Evolutionary conservation across 1,140 invertebrate species (phyloP).

Genomic region (Alviniconcha marisindica): DNA sequence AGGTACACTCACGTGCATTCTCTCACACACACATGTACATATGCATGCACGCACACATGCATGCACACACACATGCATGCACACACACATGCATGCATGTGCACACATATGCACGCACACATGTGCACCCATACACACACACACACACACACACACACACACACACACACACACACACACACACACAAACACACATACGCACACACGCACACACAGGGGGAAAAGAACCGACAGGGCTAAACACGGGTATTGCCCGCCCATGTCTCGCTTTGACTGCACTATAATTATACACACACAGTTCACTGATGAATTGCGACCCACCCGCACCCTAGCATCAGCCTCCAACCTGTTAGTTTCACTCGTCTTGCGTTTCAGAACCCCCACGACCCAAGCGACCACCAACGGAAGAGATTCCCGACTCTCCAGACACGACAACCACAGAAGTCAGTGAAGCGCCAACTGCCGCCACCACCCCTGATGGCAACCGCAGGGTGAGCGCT

Average conservation of each 20-base stretch:
- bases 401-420: constrained; percentile 65
- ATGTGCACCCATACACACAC: constrained; percentile 13
- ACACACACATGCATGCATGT: background rate
- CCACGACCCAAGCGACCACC: constrained; percentile 44
- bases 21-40: background rate
- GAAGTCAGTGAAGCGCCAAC: constrained; percentile 9
- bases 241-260: too few relatives aligned
- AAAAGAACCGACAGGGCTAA: too few relatives aligned
- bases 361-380: constrained; percentile 50
- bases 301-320: too few relatives aligned
- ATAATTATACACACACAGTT: too few relatives aligned
- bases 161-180: constrained; percentile 17
- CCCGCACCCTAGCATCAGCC: too few relatives aligned
- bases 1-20: background rate
- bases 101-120: background rate
- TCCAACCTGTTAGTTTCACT: too few relatives aligned
- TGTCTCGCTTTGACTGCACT: too few relatives aligned
- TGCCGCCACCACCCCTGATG: background rate
- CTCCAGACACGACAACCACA: constrained; percentile 54
- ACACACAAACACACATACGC: background rate
- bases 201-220: background rate
- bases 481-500: background rate
- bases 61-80: background rate
- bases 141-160: constrained; percentile 21
- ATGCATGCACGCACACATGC: background rate